Evolutionary conservation across 2,113 vertebrate genomes (phyloP).

Genomic region (Chaetorhynchus papuensis): DNA sequence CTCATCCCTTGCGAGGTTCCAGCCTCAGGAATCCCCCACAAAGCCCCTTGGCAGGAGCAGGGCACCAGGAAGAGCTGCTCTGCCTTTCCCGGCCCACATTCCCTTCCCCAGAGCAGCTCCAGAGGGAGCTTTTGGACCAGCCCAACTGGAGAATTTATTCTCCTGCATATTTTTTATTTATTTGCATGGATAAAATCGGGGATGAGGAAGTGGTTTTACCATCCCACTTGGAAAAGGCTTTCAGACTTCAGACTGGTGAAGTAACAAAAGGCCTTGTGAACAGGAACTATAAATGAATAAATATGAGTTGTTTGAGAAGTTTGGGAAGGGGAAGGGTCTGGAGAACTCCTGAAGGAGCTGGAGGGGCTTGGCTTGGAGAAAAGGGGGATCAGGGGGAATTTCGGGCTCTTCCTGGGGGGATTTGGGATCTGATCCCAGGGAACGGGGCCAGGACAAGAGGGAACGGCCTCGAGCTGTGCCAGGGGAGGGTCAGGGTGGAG

Average conservation of each 20-base stretch:
- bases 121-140: neutral
- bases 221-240: neutral
- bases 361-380: neutral
- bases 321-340: neutral
- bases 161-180: neutral
- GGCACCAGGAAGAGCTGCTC: accelerated
- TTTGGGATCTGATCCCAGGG: neutral
- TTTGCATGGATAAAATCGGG: neutral
- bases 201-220: neutral
- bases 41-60: neutral
- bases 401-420: too few relatives aligned
- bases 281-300: neutral
- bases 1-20: neutral
- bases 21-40: neutral
- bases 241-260: neutral
- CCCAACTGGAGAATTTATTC: neutral
- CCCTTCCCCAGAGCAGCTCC: neutral
- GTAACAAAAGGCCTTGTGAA: neutral
- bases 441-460: neutral
- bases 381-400: neutral
- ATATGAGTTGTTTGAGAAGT: accelerated
- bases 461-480: neutral
- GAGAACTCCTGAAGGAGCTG: too few relatives aligned
- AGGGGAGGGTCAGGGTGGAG: too few relatives aligned
- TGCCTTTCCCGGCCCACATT: neutral